Conservation (phyloP, 2,797 vertebrate genomes). For the Myripristis murdjan region DNA sequence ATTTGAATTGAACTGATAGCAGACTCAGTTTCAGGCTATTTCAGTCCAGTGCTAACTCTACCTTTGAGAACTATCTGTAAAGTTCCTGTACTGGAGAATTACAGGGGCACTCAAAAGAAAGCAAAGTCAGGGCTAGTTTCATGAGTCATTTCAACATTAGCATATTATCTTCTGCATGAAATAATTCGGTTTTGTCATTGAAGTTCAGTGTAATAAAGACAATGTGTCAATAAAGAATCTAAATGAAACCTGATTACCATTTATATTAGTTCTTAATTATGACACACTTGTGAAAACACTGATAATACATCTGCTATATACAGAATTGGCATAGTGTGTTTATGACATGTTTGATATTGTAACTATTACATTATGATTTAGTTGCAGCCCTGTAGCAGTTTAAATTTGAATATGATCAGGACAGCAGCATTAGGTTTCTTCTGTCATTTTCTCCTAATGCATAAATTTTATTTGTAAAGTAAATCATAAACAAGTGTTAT, state of each 20-base stretch:
- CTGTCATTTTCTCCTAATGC: too few species aligned
- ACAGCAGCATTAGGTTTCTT: too few species aligned
- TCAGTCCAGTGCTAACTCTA: conserved; percentile 17
- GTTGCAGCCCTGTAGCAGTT: too few species aligned
- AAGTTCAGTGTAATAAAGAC: background rate
- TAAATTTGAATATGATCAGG: too few species aligned
- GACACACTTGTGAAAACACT: background rate
- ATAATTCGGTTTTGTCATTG: background rate
- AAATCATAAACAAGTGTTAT: too few species aligned
- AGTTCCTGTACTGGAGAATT: conserved; percentile 26
- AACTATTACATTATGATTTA: too few species aligned
- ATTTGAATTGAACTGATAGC: too few species aligned
- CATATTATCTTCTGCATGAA: background rate
- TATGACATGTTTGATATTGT: too few species aligned
- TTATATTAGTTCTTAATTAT: background rate
- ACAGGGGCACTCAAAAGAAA: conserved; percentile 17
- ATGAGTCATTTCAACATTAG: background rate
- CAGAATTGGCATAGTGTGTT: too few species aligned
- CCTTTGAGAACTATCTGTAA: conserved; percentile 17
- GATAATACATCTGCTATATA: too few species aligned
- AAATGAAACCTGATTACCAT: too few species aligned
- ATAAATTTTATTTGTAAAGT: too few species aligned
- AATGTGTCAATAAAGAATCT: background rate
- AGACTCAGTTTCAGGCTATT: conserved; percentile 53
- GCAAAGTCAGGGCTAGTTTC: conserved; percentile 27